A percentile compares a stretch with the other conserved stretches of the same genome.
Evolutionary conservation across 2,113 vertebrate species (phyloP).

Genomic region (Sander vitreus): DNA sequence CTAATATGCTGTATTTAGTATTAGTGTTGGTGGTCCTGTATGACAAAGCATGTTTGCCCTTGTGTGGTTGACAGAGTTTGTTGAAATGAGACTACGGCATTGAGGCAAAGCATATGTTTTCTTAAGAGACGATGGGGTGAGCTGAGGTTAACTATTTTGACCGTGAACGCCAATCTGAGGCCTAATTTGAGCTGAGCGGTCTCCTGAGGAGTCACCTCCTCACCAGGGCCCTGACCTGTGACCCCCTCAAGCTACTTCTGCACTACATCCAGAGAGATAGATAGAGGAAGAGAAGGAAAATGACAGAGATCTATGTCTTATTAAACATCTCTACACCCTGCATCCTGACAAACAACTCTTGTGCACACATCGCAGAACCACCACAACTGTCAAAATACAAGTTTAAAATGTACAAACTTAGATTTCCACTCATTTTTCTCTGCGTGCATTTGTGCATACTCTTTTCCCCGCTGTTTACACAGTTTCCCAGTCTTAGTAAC

Average conservation of each 20-base stretch:
- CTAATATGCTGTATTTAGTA: constrained; percentile 2
- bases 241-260: constrained; percentile 60
- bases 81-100: constrained; percentile 37
- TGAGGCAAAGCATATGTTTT: constrained; percentile 79
- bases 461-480: constrained; percentile 38
- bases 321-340: constrained; percentile 26
- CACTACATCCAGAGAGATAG: constrained; percentile 44
- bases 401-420: background rate
- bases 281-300: constrained; percentile 32
- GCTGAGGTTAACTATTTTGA: constrained; percentile 79
- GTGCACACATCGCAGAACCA: background rate
- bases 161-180: constrained; percentile 73
- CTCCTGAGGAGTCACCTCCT: constrained; percentile 69
- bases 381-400: background rate
- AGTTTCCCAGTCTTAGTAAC: constrained; percentile 51
- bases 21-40: constrained; percentile 38
- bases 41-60: constrained; percentile 12
- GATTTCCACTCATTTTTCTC: background rate
- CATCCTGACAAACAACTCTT: constrained; percentile 4
- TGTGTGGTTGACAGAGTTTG: constrained; percentile 42
- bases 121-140: constrained; percentile 72
- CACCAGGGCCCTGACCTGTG: constrained; percentile 69
- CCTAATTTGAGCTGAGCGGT: constrained; percentile 78
- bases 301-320: constrained; percentile 26
- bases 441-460: constrained; percentile 14